These are phyloP conservation scores for Hymenochirus boettgeri DNA, from an alignment of 2,113 vertebrate genomes.

Conservation along the genomic window DNA sequence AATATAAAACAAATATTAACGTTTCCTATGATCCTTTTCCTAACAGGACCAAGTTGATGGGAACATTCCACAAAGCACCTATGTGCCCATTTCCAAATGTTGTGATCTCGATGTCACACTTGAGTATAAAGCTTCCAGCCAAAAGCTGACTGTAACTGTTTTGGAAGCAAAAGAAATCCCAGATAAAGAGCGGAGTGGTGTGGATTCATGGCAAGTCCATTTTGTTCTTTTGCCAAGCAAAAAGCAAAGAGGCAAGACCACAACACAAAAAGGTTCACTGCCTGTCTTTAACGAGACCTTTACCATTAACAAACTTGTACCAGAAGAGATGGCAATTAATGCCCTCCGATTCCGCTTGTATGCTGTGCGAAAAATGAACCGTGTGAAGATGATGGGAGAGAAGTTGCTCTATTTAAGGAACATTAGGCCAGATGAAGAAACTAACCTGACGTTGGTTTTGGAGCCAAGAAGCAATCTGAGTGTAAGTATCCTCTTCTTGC, in stretches of 20 bases:
- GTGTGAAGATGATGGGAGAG: constrained; percentile 93
- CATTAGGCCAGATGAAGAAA: constrained; percentile 60
- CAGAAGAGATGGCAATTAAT: constrained; percentile 63
- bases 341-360: constrained; percentile 89
- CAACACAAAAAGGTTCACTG: constrained; percentile 72
- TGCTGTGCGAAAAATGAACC: constrained; percentile 74
- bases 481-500: no score
- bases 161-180: constrained; percentile 78
- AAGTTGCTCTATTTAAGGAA: constrained; percentile 71
- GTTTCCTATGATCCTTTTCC: no score
- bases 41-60: constrained; percentile 60
- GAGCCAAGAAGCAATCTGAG: constrained; percentile 86
- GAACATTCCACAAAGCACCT: constrained; percentile 37
- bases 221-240: constrained; percentile 83
- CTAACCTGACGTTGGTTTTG: constrained; percentile 73
- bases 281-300: constrained; percentile 83
- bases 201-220: constrained; percentile 86
- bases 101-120: constrained; percentile 79
- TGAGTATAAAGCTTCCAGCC: constrained; percentile 66
- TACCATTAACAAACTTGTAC: constrained; percentile 75
- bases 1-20: no score
- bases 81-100: constrained; percentile 77
- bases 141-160: constrained; percentile 77
- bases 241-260: constrained; percentile 82
- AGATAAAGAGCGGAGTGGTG: constrained; percentile 84